Percentiles rank a stretch among this genome's conserved stretches.
Conservation (phyloP, 1,140 invertebrate species). For the Diorhabda elongata region DNA sequence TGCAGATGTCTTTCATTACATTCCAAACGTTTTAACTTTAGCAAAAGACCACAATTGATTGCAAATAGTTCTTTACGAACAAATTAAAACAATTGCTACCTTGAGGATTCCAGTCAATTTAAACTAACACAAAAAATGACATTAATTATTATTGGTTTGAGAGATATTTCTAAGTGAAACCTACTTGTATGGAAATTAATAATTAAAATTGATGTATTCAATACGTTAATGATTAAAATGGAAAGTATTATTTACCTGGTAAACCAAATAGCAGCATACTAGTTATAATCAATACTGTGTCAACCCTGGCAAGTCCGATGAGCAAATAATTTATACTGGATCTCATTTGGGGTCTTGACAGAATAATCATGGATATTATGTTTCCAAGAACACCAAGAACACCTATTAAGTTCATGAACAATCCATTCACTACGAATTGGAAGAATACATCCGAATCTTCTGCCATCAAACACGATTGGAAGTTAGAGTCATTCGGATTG, state of each 20-base stretch:
- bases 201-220: too few species aligned
- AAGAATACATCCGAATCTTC: conserved; percentile 26
- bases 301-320: conserved; percentile 85
- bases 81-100: too few species aligned
- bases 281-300: conserved; percentile 82
- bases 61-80: too few species aligned
- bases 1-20: too few species aligned
- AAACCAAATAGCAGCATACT: conserved; percentile 85
- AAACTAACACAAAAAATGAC: too few species aligned
- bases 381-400: conserved; percentile 85
- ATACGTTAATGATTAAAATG: too few species aligned
- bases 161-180: too few species aligned
- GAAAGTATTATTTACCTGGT: conserved; percentile 47
- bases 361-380: conserved; percentile 82
- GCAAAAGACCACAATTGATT: too few species aligned
- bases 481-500: conserved; percentile 10
- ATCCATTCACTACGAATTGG: conserved; percentile 77
- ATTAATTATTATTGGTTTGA: too few species aligned
- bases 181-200: too few species aligned
- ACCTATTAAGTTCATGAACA: conserved; percentile 77
- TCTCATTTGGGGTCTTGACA: conserved; percentile 87
- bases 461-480: conserved; percentile 28
- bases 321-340: conserved; percentile 92
- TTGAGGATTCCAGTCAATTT: too few species aligned
- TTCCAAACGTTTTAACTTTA: too few species aligned